These are phyloP conservation scores for Phocoena sinus DNA, from an alignment of 2,113 vertebrate genomes.

Conservation along the genomic window DNA sequence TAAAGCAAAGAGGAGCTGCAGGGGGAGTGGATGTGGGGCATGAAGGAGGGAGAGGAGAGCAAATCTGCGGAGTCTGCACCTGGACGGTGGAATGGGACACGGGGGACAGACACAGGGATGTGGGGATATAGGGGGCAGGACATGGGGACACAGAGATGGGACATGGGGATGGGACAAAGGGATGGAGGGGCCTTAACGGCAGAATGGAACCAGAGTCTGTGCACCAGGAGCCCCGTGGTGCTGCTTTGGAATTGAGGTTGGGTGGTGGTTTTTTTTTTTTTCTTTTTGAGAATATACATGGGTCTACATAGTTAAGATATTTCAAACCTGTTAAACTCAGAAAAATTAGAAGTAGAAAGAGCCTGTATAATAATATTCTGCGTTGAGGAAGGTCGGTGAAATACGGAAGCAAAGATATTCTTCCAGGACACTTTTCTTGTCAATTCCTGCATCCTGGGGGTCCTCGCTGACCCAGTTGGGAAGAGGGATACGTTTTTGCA, in stretches of 20 bases:
- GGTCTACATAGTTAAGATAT: neutral
- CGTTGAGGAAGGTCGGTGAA: neutral
- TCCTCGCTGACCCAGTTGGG: neutral
- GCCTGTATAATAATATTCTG: neutral
- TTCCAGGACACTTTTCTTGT: neutral
- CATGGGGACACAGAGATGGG: neutral
- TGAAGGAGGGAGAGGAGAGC: neutral
- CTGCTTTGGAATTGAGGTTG: neutral
- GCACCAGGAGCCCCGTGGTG: fast-evolving
- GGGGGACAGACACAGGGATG: too few species aligned
- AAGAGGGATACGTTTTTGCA: fast-evolving
- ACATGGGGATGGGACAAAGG: neutral
- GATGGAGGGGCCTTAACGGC: neutral
- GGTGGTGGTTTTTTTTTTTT: too few species aligned
- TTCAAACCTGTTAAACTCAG: neutral
- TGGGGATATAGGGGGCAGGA: neutral
- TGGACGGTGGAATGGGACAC: neutral
- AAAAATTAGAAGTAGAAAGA: neutral
- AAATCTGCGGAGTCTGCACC: neutral
- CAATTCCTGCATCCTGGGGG: neutral
- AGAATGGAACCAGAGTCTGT: neutral
- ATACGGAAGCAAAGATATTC: neutral
- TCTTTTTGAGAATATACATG: neutral
- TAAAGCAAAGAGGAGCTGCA: neutral
- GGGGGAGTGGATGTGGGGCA: neutral